Base-by-base conservation (phyloP, 2,113 vertebrate genomes). In the Cisticola juncidis region DNA sequence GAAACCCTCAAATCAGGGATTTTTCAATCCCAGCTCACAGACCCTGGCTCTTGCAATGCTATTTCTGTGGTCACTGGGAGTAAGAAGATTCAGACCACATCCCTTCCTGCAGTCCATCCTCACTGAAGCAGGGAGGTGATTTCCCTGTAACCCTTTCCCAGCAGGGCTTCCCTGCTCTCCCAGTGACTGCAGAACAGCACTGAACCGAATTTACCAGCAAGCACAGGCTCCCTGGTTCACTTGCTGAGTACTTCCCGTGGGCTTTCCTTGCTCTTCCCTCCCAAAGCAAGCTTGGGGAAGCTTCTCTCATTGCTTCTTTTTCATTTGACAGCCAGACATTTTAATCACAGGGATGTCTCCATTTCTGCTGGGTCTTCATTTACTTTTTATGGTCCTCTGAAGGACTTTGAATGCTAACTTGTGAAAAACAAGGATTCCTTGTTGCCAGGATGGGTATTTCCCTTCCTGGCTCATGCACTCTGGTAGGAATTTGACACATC, bases 371-470 rank as follows among this genome's bases (percentile, higher is more conserved):
- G 64, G 26, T 87, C 86, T 71, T 88, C 61, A 79, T 86, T 96
- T 80, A 28, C 26, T 53, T 94, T 95, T 95, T 84, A 86, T 36
- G 87, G 76, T 58, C 19, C 76, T 80, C 85, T 90, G 73, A 88
- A 87, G 73, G 77, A 73, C 38, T 65, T 29, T 51, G 40, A 90
- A 89, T 36, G 74, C 47, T 73, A 23, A 0, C 77, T 38, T 38
- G 78, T 94, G 72, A 79, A 60, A 94, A 96, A 84, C 60, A 90
- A 79, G 64, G 58, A 83, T 57, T 64, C 73, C 62, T 88, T 33
- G 44, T 64, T 74, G 88, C 88, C 86, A 91, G 84, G 76, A 61
- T 60, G 61, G 93, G 65, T 70, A 29, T 78, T 78, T 33, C 2
- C 47, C 29, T 51, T 73, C 42, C 78, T 76, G 35, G 51, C 33